Base-by-base conservation (phyloP, 2,113 vertebrate genomes). In the Scophthalmus maximus region DNA sequence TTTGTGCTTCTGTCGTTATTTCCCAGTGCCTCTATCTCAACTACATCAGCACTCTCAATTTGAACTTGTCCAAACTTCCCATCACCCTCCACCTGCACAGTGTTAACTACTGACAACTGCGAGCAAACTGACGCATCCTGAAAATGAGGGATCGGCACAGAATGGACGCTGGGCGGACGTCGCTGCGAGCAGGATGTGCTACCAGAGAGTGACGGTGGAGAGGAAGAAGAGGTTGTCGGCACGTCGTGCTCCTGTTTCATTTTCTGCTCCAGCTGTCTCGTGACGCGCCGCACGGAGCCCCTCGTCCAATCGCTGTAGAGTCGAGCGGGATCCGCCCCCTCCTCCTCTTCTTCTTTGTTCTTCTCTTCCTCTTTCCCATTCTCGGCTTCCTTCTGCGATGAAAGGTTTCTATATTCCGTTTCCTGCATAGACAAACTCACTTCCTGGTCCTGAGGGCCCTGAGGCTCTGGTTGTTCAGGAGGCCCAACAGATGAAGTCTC, bases 251-350 rank as follows among this genome's bases (percentile, higher is more conserved):
- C 94, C 68, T 95, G 93, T 25, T 95, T 90, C 87, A 98, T 83
- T 62, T 93, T 93, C 76, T 97, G 95, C 89, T 98, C 97, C 0
- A 98, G 95, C 87, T 99, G 96, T 79, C 95, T 81, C 1, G 97
- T 98, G 88, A 95, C 97, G 22, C 95, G 91, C 8, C 94, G 93
- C 56, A 98, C 97, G 0, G 97, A 98, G 1, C 96, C 97, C 0
- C 95, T 90, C 2, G 82, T 88, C 90, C 91, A 92, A 46, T 92
- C 87, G 29, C 56, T 87, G 81, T 74, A 68, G 15, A 87, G 80
- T 50, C 66, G 22, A 34, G 65, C 34, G 1, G 82, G 30, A 7
- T 42, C n/a, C 3, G 7, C 53, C 20, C 80, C 86, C 44, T 85
- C 85, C 2, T 87, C 86, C 44, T 85, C 85, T 2, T 87, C 83